phyloP scores from a whole-genome alignment of 2,113 vertebrate genomes.

The Pygoscelis antarcticus region DNA sequence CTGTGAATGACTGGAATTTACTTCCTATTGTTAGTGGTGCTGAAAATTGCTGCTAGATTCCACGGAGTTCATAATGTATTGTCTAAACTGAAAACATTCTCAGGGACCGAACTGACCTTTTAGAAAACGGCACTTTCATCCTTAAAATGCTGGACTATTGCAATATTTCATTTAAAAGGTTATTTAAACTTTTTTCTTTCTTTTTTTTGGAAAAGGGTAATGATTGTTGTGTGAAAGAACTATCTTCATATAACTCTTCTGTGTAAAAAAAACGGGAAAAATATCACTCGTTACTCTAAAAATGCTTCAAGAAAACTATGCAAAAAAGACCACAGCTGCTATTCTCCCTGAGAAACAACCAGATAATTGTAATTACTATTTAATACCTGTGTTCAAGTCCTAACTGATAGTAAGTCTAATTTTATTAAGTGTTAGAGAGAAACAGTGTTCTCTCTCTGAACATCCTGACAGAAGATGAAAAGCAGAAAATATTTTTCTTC shows the following conservation, averaged over 20 bases:
- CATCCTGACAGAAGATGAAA: neutral
- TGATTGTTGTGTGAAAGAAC: neutral
- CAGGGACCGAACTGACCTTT: conserved; percentile 74
- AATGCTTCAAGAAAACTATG: neutral
- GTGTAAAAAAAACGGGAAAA: conserved; percentile 18
- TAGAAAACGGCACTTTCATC: conserved; percentile 72
- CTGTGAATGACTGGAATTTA: conserved; percentile 74
- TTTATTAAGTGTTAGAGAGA: neutral
- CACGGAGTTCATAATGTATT: conserved; percentile 63
- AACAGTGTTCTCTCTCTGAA: neutral
- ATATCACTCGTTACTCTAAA: neutral
- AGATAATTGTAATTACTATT: neutral
- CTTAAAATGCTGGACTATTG: conserved; percentile 63
- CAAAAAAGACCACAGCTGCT: neutral
- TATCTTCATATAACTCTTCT: conserved; percentile 19
- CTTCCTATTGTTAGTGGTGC: conserved; percentile 68
- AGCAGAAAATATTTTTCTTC: neutral
- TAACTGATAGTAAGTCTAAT: neutral
- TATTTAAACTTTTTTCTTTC: conserved; percentile 64
- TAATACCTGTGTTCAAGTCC: neutral
- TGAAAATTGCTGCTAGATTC: conserved; percentile 72
- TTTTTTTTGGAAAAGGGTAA: conserved; percentile 54
- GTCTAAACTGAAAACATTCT: conserved; percentile 74
- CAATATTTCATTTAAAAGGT: conserved; percentile 80
- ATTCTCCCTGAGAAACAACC: neutral